phyloP scores from a whole-genome alignment of 2,113 vertebrate genomes.

The Raja brachyura region DNA sequence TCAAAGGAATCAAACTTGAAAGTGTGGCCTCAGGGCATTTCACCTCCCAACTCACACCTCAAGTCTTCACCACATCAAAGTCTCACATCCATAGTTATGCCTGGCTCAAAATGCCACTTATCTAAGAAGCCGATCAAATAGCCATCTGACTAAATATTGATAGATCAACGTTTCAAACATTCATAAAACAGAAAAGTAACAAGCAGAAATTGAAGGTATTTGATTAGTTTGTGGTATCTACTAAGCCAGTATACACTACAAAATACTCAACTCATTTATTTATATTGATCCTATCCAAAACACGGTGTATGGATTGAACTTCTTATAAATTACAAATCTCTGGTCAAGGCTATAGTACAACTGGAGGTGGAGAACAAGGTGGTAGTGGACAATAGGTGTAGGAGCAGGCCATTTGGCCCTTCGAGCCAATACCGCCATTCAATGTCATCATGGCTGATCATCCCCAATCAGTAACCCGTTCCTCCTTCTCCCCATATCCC shows the following conservation, averaged over 20 bases:
- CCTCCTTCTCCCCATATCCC: too few species aligned
- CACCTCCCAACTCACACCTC: not conserved
- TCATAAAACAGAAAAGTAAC: not conserved
- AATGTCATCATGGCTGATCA: too few species aligned
- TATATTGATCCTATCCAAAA: not conserved
- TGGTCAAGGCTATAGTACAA: not conserved
- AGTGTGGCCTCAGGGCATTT: not conserved
- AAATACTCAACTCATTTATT: not conserved
- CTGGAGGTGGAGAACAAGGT: not conserved
- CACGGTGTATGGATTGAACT: not conserved
- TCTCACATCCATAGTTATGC: not conserved
- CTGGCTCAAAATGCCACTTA: not conserved
- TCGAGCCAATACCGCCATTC: too few species aligned
- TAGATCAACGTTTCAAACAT: not conserved
- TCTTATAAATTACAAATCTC: not conserved
- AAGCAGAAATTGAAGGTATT: not conserved
- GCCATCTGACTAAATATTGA: not conserved
- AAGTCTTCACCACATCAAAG: not conserved
- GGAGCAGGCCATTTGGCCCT: too few species aligned
- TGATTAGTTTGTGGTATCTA: not conserved
- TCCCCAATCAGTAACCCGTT: too few species aligned
- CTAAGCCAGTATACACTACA: not conserved
- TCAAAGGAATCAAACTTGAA: not conserved
- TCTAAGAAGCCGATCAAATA: not conserved
- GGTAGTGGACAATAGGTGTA: not conserved